These are phyloP conservation scores for Menidia menidia DNA, from an alignment of 2,797 vertebrate genomes.

Conservation along the genomic window DNA sequence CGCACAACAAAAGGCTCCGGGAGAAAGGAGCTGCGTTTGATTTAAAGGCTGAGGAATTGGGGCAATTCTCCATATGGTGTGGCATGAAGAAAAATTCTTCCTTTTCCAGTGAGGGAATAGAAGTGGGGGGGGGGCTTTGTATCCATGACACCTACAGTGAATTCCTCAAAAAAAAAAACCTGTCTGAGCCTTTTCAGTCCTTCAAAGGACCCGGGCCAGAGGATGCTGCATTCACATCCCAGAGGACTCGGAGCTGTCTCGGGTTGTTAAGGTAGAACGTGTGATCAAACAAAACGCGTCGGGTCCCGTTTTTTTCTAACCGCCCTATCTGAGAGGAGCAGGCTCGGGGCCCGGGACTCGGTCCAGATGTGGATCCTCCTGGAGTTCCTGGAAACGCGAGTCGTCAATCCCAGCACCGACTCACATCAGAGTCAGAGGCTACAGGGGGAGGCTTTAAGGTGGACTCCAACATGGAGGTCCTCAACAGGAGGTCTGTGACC, in stretches of 20 bases:
- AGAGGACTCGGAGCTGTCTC: conserved; percentile 58
- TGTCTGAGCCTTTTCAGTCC: conserved; percentile 58
- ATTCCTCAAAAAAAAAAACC: conserved; percentile 62
- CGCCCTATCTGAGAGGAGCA: no score
- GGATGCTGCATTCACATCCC: conserved; percentile 67
- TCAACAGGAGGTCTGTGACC: no score
- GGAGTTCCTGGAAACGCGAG: no score
- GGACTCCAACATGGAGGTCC: no score
- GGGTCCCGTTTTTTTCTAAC: no score
- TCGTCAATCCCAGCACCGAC: no score
- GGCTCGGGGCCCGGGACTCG: no score
- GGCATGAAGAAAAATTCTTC: conserved; percentile 53
- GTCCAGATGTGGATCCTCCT: no score
- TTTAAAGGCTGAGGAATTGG: conserved; percentile 75
- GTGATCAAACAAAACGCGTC: conserved; percentile 49
- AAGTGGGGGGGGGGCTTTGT: conserved; percentile 52
- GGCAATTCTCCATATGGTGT: conserved; percentile 74
- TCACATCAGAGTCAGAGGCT: no score
- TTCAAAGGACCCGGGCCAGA: conserved; percentile 68
- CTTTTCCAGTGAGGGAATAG: conserved; percentile 1
- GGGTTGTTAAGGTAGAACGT: conserved; percentile 41
- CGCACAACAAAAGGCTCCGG: conserved; percentile 68
- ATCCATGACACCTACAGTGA: conserved; percentile 66
- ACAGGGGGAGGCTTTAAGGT: no score
- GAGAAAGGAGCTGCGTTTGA: conserved; percentile 67